Evolutionary conservation across 2,797 vertebrate genomes (phyloP).

Genomic region (Sitta carolinensis): DNA sequence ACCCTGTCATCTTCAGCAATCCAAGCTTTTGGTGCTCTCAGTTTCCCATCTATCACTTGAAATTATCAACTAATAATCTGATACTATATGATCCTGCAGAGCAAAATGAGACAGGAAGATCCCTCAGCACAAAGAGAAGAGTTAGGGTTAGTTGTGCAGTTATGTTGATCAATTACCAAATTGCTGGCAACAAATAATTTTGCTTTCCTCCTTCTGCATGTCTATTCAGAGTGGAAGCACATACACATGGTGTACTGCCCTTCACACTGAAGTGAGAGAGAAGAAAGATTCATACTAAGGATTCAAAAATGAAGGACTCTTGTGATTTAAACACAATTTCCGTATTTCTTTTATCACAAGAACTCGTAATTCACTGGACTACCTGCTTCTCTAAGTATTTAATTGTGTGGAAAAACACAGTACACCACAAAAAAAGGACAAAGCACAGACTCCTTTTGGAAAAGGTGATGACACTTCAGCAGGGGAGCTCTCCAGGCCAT

Average conservation of each 20-base stretch:
- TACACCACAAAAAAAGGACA: not conserved
- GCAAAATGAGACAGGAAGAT: not conserved
- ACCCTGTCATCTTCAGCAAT: not conserved
- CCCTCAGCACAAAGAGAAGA: not conserved
- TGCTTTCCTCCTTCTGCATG: not conserved
- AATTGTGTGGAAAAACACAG: not conserved
- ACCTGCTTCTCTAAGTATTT: not conserved
- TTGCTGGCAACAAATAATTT: not conserved
- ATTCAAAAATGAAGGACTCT: not conserved
- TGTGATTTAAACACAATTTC: not conserved
- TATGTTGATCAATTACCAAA: not conserved
- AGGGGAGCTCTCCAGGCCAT: not conserved
- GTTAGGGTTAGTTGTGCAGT: not conserved
- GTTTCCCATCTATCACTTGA: not conserved
- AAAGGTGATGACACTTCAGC: not conserved
- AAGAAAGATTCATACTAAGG: not conserved
- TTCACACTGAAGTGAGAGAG: not conserved
- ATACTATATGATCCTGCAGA: not conserved
- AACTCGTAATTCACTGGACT: not conserved
- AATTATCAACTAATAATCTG: not conserved
- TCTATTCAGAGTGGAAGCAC: not conserved
- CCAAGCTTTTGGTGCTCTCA: not conserved
- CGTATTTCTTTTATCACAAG: not conserved
- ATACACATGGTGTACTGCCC: rapidly evolving
- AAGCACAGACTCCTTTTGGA: not conserved